phyloP scores from a whole-genome alignment of 2,113 vertebrate species.

The Azemiops feae region DNA sequence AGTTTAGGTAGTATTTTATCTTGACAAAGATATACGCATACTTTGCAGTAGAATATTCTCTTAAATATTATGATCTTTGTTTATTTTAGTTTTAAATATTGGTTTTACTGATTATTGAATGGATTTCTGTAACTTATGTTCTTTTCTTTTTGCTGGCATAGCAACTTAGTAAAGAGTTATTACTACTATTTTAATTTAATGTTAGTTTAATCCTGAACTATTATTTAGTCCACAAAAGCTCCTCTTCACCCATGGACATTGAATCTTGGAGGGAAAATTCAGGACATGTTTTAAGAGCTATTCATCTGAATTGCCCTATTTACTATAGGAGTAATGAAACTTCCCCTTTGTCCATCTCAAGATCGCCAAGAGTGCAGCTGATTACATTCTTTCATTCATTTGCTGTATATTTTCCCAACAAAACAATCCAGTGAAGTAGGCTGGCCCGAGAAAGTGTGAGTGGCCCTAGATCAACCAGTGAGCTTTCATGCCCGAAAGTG shows the following conservation, averaged over 20 bases:
- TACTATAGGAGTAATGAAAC: background rate
- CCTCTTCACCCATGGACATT: background rate
- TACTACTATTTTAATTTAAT: background rate
- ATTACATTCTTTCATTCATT: background rate
- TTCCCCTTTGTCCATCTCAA: background rate
- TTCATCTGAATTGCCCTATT: background rate
- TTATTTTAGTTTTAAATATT: background rate
- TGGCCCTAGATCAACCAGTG: background rate
- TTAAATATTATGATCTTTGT: background rate
- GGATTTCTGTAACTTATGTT: background rate
- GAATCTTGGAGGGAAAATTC: background rate
- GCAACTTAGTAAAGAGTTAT: background rate
- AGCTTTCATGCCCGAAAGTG: background rate
- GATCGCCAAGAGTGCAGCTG: background rate
- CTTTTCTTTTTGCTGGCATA: background rate
- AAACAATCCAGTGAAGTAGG: background rate
- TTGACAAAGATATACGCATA: background rate
- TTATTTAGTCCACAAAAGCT: background rate
- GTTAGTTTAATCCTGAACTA: background rate
- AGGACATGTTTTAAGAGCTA: background rate
- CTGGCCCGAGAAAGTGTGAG: background rate
- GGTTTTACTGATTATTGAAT: background rate
- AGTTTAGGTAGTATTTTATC: background rate
- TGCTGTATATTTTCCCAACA: background rate
- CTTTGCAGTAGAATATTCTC: background rate